Conservation (phyloP, 92 coral and sea anemone genomes). For the Plumapathes pennacea region DNA sequence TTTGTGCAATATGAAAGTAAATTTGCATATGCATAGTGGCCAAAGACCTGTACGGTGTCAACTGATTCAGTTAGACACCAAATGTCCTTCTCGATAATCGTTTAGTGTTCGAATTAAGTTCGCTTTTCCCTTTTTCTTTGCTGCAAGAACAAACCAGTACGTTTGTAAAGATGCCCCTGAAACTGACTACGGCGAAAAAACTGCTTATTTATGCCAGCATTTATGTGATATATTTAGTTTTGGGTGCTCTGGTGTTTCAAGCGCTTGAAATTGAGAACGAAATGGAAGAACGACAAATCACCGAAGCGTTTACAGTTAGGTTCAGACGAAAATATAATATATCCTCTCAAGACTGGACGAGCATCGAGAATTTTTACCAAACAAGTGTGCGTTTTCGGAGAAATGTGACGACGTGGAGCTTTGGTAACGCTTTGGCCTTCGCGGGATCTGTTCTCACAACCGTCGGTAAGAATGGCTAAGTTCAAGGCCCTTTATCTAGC, state of each 20-base stretch:
- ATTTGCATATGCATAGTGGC: too few relatives aligned
- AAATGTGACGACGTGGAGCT: slow-evolving; percentile 1
- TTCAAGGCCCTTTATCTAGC: too few relatives aligned
- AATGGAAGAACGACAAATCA: neutral
- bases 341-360: slow-evolving; percentile 5
- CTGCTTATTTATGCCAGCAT: neutral
- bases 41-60: too few relatives aligned
- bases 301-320: neutral
- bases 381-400: neutral
- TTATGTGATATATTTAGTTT: neutral
- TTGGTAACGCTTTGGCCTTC: slow-evolving; percentile 16
- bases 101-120: too few relatives aligned
- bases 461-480: slow-evolving; percentile 16
- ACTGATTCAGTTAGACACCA: too few relatives aligned
- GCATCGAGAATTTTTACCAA: too few relatives aligned
- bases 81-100: too few relatives aligned
- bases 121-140: too few relatives aligned
- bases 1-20: too few relatives aligned
- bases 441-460: slow-evolving; percentile 21
- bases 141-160: too few relatives aligned
- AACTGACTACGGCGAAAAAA: neutral
- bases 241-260: slow-evolving; percentile 10
- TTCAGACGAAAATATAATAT: slow-evolving; percentile 4
- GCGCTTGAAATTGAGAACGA: slow-evolving; percentile 8
- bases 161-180: neutral